These are phyloP conservation scores for Ceratothoa steindachneri DNA, from an alignment of 2,888 invertebrate genomes.

Conservation along the genomic window DNA sequence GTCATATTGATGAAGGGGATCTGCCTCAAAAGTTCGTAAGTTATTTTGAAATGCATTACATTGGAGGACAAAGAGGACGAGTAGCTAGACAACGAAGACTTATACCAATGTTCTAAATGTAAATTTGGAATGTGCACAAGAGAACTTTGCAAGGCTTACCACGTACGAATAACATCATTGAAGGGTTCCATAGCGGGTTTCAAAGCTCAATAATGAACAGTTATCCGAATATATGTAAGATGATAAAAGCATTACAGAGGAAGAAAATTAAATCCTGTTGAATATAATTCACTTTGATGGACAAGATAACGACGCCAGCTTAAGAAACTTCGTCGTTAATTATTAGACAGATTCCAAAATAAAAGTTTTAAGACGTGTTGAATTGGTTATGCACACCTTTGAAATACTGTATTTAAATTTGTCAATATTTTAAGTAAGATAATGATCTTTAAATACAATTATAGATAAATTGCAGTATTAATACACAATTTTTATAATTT, in stretches of 20 bases:
- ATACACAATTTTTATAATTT: too few species aligned
- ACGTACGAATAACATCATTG: neutral
- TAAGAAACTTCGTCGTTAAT: too few species aligned
- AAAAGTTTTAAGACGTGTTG: too few species aligned
- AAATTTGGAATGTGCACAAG: neutral
- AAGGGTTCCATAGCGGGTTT: constrained; percentile 6
- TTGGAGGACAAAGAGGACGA: constrained; percentile 9
- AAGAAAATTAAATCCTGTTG: neutral
- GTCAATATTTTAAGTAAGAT: too few species aligned
- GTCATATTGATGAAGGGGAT: constrained; percentile 1
- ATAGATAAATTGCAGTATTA: too few species aligned
- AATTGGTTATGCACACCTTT: too few species aligned
- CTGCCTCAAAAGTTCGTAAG: constrained; percentile 4
- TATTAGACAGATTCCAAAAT: too few species aligned
- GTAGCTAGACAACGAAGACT: neutral
- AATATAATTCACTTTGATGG: neutral
- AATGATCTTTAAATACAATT: too few species aligned
- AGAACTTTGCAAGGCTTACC: neutral
- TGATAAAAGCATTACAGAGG: neutral
- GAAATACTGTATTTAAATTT: too few species aligned
- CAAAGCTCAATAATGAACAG: neutral
- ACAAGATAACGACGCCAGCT: too few species aligned
- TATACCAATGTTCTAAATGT: neutral
- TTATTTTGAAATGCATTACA: constrained; percentile 15
- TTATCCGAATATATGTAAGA: neutral